A percentile compares a stretch with the other conserved stretches of the same genome.
phyloP scores from a whole-genome alignment of 2,113 vertebrate genomes.

The Paedocypris sp. region DNA sequence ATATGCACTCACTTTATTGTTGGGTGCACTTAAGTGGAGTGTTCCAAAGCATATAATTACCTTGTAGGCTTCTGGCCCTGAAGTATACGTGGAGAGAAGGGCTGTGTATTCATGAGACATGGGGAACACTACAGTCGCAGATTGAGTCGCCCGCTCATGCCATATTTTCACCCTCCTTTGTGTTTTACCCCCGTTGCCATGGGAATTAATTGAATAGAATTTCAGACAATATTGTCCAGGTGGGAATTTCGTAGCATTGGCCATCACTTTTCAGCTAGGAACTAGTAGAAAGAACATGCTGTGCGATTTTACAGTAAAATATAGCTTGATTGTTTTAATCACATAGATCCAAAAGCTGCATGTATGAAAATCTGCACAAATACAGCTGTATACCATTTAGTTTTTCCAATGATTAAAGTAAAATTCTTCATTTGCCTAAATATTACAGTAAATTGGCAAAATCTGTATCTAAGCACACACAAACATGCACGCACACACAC shows the following conservation, averaged over 20 bases:
- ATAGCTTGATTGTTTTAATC: not conserved
- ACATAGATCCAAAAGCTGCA: not conserved
- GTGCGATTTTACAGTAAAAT: not conserved
- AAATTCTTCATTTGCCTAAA: no score
- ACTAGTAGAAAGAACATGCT: slow-evolving; percentile 34
- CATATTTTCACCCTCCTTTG: slow-evolving; percentile 78
- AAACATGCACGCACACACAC: no score
- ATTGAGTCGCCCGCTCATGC: slow-evolving; percentile 47
- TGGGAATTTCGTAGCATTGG: slow-evolving; percentile 81
- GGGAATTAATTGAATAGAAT: slow-evolving; percentile 94
- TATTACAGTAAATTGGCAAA: no score
- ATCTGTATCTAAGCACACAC: no score
- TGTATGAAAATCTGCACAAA: no score
- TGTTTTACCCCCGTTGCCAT: slow-evolving; percentile 87
- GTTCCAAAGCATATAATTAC: slow-evolving; percentile 89
- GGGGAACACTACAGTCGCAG: slow-evolving; percentile 20
- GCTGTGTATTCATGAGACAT: slow-evolving; percentile 69
- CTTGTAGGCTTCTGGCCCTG: slow-evolving; percentile 80
- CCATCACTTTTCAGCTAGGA: slow-evolving; percentile 72
- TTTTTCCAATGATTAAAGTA: no score
- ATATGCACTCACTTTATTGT: slow-evolving; percentile 81
- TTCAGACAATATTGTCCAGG: slow-evolving; percentile 86
- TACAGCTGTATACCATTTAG: no score
- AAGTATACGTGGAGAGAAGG: slow-evolving; percentile 75
- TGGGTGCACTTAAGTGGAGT: slow-evolving; percentile 90